Base-by-base conservation (phyloP, 2,888 invertebrate species). In the Teinopalpus imperialis region DNA sequence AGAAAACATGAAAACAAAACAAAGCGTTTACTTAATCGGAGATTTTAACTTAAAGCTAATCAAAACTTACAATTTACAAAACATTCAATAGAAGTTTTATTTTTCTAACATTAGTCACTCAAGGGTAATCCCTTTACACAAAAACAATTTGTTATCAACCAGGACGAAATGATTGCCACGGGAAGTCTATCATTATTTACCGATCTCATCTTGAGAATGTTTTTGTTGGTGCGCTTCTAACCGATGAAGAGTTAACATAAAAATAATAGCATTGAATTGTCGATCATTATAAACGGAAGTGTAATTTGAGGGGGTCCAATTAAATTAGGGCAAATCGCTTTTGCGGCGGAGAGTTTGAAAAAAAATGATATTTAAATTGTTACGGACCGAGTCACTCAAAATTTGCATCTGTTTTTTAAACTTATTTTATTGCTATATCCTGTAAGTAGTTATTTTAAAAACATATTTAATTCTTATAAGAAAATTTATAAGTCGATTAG, bases 201-300 rank as follows among this genome's bases (percentile, higher is more conserved):
- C 73, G 71, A 76, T 80, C 76, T 32, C 39, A 40, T 34, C 44
- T 31, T 20, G 31, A 31, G 45, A 43, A 35, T 49, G 55, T 68
- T 71, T 73, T 74, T 45, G 45, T 68, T 64, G 69, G 77, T 70
- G 77, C 72, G 78, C 78, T 74, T 66, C 61, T 64, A 66, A 72
- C 69, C 78, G 71, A 80, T 82, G 73, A 69, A 61, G 63, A 74
- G 70, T 74, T 86, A 86, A 85, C 85, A 75, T 60, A 81, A 82
- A 83, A 78, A 86, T 86, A 86, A 86, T 83, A 77, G 75, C 75
- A 68, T 74, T 71, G 68, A 74, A 75, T 77, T 75, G 66, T 69
- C 65, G 62, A 68, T 76, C 68, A 79, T 81, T 79, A 76, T 69
- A 56, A 62, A 54, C 54, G 65, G 71, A 66, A 69, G 67, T 59